Percentiles rank a stretch among this genome's conserved stretches.
These are phyloP conservation scores for Gallinago solitaria DNA, from an alignment of 2,797 vertebrate species.

Conservation along the genomic window DNA sequence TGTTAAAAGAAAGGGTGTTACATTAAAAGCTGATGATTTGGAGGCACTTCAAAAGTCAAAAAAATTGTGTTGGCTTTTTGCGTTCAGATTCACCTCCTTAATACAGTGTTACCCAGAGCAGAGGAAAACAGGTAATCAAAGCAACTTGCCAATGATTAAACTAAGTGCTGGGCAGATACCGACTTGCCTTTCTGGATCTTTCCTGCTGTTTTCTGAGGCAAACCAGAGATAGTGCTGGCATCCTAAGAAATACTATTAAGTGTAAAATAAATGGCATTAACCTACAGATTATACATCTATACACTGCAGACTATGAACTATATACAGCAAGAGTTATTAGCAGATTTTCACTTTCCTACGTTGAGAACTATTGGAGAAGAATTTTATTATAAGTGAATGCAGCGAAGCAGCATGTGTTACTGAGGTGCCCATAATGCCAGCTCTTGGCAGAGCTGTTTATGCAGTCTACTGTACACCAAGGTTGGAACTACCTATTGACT, in stretches of 20 bases:
- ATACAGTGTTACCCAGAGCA: neutral
- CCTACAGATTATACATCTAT: neutral
- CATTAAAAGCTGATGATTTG: neutral
- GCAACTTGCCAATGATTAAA: neutral
- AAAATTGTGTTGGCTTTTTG: neutral
- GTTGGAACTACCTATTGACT: neutral
- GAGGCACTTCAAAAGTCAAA: neutral
- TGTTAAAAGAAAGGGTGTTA: neutral
- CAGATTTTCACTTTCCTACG: neutral
- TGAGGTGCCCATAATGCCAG: neutral
- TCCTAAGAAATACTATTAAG: neutral
- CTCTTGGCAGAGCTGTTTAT: neutral
- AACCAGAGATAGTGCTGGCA: neutral
- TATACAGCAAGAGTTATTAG: neutral
- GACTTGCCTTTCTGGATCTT: neutral
- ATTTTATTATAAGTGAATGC: neutral
- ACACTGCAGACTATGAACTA: neutral
- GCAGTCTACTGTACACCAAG: neutral
- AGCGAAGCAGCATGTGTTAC: neutral
- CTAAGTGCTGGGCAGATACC: neutral
- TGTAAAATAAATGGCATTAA: neutral
- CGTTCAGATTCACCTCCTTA: neutral
- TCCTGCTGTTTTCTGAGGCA: neutral
- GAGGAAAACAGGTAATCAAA: neutral
- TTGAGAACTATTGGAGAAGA: accelerated